A percentile compares a stretch with the other conserved stretches of the same genome.
These are phyloP conservation scores for Menura novaehollandiae DNA, from an alignment of 2,113 vertebrate genomes.

Conservation along the genomic window DNA sequence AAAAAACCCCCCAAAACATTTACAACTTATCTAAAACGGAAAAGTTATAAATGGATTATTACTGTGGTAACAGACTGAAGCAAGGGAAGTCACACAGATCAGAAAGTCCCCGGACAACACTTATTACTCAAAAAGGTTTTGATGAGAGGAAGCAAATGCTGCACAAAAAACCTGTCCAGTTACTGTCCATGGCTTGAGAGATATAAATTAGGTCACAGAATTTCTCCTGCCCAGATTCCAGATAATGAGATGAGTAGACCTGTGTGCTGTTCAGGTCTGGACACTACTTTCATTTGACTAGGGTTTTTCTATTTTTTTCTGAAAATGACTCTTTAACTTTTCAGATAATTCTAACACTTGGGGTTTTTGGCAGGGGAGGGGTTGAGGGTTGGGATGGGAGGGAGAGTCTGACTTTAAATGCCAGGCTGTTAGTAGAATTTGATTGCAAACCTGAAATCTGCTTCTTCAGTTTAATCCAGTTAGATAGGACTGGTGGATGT, in stretches of 20 bases:
- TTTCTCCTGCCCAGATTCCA: not conserved
- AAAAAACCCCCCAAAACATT: not conserved
- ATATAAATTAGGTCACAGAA: not conserved
- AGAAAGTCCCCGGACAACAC: not conserved
- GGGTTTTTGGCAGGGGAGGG: rapidly evolving
- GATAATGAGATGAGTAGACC: not conserved
- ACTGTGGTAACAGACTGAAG: not conserved
- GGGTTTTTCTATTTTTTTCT: not conserved
- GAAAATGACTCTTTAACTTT: not conserved
- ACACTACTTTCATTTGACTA: not conserved
- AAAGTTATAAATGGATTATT: not conserved
- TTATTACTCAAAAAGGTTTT: not conserved
- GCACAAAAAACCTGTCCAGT: not conserved
- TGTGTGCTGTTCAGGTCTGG: not conserved
- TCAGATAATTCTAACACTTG: not conserved
- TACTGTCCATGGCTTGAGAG: not conserved
- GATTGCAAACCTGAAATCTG: not conserved
- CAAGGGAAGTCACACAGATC: not conserved
- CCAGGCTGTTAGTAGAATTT: not conserved
- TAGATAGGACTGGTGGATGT: not conserved
- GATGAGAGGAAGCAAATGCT: not conserved
- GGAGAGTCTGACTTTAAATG: not conserved
- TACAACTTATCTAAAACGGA: not conserved
- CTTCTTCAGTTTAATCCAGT: not conserved
- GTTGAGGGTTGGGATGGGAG: rapidly evolving